Evolutionary conservation across 2,797 vertebrate genomes (phyloP).

Genomic region (Momotus momota): DNA sequence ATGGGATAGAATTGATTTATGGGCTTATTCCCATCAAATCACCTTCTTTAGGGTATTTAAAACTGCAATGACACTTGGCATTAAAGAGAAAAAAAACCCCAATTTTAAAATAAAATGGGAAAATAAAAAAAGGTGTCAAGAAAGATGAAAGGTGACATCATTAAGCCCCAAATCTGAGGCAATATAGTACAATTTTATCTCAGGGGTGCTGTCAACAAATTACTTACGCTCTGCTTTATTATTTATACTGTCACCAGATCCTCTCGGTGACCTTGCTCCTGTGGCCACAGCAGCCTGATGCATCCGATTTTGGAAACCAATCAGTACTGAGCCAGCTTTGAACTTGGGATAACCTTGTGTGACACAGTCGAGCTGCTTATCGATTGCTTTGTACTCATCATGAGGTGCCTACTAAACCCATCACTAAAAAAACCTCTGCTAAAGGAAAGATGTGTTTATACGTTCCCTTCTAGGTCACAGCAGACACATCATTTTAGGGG

Average conservation of each 20-base stretch:
- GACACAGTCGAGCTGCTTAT: conserved; percentile 36
- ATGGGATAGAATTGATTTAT: not conserved
- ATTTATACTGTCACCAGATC: conserved; percentile 32
- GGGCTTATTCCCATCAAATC: not conserved
- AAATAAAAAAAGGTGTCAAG: not conserved
- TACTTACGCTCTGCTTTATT: not conserved
- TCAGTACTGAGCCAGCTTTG: not conserved
- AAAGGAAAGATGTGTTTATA: not conserved
- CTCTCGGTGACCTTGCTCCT: conserved; percentile 33
- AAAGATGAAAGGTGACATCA: not conserved
- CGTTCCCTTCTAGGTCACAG: not conserved
- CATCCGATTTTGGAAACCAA: conserved; percentile 7
- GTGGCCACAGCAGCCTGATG: not conserved
- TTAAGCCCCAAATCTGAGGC: not conserved
- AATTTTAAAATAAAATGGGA: not conserved
- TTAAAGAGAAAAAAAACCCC: not conserved
- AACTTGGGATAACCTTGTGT: conserved; percentile 52
- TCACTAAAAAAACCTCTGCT: not conserved
- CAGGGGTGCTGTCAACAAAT: not conserved
- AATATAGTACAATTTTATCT: not conserved
- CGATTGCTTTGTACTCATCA: not conserved
- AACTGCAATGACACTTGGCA: not conserved
- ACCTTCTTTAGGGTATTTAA: not conserved
- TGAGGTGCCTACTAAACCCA: not conserved
- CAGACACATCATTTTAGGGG: not conserved